Percentiles rank a stretch among this genome's conserved stretches.
Conservation (phyloP, 2,113 vertebrate species). For the Accipiter virgatus region DNA sequence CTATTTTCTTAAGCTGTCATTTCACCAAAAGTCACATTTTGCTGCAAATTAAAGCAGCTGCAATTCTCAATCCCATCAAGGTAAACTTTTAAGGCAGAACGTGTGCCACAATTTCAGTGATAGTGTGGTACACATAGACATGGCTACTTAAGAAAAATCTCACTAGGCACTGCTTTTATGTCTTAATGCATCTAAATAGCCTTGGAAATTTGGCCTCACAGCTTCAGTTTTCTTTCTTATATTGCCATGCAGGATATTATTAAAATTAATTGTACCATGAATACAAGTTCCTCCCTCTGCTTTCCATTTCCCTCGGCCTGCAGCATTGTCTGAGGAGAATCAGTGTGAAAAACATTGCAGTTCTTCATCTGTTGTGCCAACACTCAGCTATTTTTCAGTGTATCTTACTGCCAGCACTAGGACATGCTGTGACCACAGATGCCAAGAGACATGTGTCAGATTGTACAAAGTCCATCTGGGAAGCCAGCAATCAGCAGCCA, state of each 20-base stretch:
- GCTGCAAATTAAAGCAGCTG: background rate
- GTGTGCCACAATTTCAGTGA: background rate
- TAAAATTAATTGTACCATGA: background rate
- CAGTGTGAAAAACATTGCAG: background rate
- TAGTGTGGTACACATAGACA: accelerated
- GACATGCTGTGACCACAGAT: slow-evolving; percentile 46
- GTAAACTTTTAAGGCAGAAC: background rate
- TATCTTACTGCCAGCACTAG: background rate
- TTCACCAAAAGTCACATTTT: background rate
- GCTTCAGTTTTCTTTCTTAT: background rate
- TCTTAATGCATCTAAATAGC: background rate
- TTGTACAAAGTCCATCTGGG: slow-evolving; percentile 19
- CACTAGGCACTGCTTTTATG: background rate
- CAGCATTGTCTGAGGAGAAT: background rate
- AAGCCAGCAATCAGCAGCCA: background rate
- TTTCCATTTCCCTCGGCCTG: background rate
- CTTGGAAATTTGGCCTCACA: background rate
- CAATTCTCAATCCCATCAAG: background rate
- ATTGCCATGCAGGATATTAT: background rate
- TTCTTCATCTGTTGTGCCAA: background rate
- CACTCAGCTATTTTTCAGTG: background rate
- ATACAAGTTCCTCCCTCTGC: background rate
- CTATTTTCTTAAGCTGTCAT: background rate
- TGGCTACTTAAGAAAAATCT: background rate
- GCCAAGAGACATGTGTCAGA: slow-evolving; percentile 26